phyloP scores from a whole-genome alignment of 2,797 vertebrate species.

The Halcyon chelicuti region DNA sequence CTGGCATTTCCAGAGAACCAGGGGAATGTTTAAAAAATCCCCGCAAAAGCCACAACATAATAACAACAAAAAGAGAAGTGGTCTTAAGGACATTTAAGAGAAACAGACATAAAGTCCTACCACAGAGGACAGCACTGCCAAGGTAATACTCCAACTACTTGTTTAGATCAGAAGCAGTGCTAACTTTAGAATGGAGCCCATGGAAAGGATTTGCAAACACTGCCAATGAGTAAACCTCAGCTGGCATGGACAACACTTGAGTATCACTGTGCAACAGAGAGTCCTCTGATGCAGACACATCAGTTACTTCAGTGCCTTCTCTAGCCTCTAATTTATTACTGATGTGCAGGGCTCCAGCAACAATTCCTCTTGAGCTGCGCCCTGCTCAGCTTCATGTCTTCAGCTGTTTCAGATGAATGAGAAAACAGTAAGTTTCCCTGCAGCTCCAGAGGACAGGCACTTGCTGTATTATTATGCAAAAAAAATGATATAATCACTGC shows the following conservation, averaged over 20 bases:
- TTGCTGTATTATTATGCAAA: background rate
- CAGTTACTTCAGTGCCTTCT: background rate
- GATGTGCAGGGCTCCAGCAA: background rate
- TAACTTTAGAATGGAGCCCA: background rate
- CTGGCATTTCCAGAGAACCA: background rate
- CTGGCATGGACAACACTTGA: background rate
- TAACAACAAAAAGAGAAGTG: background rate
- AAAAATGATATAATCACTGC: background rate
- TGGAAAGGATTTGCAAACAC: background rate
- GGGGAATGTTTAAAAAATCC: background rate
- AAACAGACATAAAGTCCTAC: background rate
- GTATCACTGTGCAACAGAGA: background rate
- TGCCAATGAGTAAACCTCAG: background rate
- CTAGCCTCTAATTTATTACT: background rate
- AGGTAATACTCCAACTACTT: background rate
- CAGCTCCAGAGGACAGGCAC: background rate
- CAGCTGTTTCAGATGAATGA: background rate
- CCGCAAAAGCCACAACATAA: background rate
- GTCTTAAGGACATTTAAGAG: background rate
- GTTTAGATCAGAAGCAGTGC: background rate
- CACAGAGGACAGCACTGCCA: background rate
- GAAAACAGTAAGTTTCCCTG: background rate
- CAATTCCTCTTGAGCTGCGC: background rate
- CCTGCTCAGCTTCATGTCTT: background rate
- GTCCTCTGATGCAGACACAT: background rate